Base-by-base conservation (phyloP, 2,113 vertebrate species). In the Cygnus buccinator region DNA sequence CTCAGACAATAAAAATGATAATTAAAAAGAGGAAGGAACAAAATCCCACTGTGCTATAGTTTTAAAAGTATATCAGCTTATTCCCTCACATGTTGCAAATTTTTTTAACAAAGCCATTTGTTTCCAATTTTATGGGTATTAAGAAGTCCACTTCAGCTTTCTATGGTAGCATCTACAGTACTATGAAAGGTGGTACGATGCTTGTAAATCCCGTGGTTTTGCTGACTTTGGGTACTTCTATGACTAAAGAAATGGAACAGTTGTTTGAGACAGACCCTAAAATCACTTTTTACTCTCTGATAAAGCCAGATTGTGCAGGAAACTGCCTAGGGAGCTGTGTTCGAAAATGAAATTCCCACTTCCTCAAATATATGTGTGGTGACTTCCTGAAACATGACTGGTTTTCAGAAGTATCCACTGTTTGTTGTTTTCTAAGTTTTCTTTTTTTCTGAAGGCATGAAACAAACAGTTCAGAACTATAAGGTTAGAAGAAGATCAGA, bases 331-430 rank as follows among this genome's bases (percentile, higher is more conserved):
- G 57, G 52, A 87, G 39, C 39, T 61, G 68, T 18, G 57, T 58
- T 81, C 0, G 1, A 44, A 68, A 86, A 78, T 20, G 5, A 63
- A 90, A 90, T 87, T 75, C 44, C 80, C 87, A 89, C 76, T 62
- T 94, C 73, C 43, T 72, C 80, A 84, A n/a, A 93, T 75, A 33
- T 35, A 68, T 82, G 85, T 1, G 0, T 44, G 78, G 72, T 29
- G 68, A 81, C 76, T 93, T 92, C 94, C 65, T 82, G 93, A 75
- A 94, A 79, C 39, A n/a, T 57, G 59, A 75, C 68, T 84, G 54
- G 10, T 61, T 93, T 93, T 75, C 43, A 65, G 54, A 83, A 83
- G 52, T 22, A 57, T 29, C 26, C 57, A 28, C 37, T 54, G 31
- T 46, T 73, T 83, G 39, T 78, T 92, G 43, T 37, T 89, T 81